Evolutionary conservation across 37 sponge, comb jelly and placozoan species (phyloP), one percentile per base, ranked within the genome.

Genomic region (Chondrosia reniformis): DNA sequence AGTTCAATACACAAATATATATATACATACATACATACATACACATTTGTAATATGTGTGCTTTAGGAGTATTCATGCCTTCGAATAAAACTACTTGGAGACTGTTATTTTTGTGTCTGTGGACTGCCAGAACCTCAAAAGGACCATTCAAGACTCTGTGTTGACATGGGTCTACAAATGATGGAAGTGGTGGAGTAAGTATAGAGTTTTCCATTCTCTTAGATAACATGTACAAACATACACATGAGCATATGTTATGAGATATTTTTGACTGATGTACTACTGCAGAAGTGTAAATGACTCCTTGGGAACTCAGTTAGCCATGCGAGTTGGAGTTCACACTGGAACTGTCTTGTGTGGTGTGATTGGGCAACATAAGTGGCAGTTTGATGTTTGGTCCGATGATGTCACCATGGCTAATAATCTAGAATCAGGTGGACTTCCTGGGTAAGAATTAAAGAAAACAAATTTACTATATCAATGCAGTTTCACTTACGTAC

Each of bases 31-130:
- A 25, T n/a, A n/a, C n/a, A n/a, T n/a, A n/a, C n/a, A n/a, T n/a
- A n/a, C n/a, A n/a, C n/a, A n/a, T n/a, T n/a, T n/a, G n/a, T n/a
- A n/a, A n/a, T n/a, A n/a, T 33, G 5, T 2, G 27, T 15, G n/a
- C 7, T 36, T 32, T 78, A 86, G 87, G 55, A 76, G 31, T 81
- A 93, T 44, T 37, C 79, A n/a, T 93, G 94, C 45, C 49, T 89
- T 49, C 77, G 94, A 7, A 94, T 94, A 46, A 94, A 90, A 78
- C 84, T 90, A 4, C 86, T 94, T 4, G 95, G 91, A 30, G 95
- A 94, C 84, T 94, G 95, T 63, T 94, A 94, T 86, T 94, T 90
- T 79, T 94, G 95, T 74, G 94, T 89, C 40, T 83, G 86, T 40
- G 94, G 94, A 8, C 55, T 89, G 0, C 85, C 82, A 77, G 86